Percentiles rank a stretch among this genome's conserved stretches.
These are phyloP conservation scores for Gymnothorax reevesii DNA, from an alignment of 2,797 vertebrate genomes.

Conservation along the genomic window DNA sequence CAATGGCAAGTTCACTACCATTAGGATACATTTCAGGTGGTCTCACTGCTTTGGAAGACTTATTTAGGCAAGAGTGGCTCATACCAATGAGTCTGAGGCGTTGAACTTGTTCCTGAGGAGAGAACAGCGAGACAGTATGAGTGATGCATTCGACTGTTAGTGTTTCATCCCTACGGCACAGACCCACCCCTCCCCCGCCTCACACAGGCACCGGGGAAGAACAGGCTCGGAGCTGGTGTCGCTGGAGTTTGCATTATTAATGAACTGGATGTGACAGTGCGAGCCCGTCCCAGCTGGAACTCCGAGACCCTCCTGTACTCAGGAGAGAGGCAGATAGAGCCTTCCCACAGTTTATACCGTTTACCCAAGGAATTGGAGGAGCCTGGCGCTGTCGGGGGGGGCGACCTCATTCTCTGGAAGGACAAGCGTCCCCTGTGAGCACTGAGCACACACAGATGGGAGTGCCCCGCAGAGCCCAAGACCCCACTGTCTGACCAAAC, in stretches of 20 bases:
- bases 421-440: slow-evolving; percentile 20
- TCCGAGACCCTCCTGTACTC: slow-evolving; percentile 15
- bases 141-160: slow-evolving; percentile 13
- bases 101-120: neutral
- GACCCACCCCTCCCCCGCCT: neutral
- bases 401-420: slow-evolving; percentile 8
- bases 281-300: slow-evolving; percentile 12
- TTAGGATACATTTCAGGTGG: neutral
- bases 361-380: slow-evolving; percentile 24
- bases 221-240: neutral
- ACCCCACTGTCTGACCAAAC: slow-evolving; percentile 12
- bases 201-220: neutral
- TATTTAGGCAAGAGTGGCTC: neutral
- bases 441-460: slow-evolving; percentile 34
- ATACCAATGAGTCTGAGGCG: slow-evolving; percentile 11
- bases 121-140: neutral
- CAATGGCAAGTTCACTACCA: neutral
- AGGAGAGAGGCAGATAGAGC: slow-evolving; percentile 18
- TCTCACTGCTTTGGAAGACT: neutral
- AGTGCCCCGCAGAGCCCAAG: neutral
- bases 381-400: slow-evolving; percentile 8
- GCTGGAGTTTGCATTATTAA: slow-evolving; percentile 11
- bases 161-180: neutral
- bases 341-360: slow-evolving; percentile 27
- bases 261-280: slow-evolving; percentile 3